phyloP scores from a whole-genome alignment of 2,113 vertebrate genomes.

The Boleophthalmus pectinirostris region DNA sequence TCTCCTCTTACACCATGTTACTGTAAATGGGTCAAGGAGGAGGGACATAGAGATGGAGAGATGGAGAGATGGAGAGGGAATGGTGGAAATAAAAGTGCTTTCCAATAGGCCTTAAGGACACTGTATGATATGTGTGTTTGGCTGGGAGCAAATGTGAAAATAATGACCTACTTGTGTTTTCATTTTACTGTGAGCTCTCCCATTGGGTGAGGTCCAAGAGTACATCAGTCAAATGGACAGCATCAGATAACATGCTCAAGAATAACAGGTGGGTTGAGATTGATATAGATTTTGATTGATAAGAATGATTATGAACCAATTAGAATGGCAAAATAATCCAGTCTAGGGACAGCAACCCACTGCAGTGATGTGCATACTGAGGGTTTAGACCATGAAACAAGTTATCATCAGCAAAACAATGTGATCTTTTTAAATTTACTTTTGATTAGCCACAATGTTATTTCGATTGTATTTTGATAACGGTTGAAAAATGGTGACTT shows the following conservation, averaged over 20 bases:
- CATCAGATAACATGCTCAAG: not conserved
- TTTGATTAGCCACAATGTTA: no score
- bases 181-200: not conserved
- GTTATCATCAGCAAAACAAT: not conserved
- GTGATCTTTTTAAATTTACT: no score
- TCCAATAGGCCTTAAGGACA: slow-evolving; percentile 34
- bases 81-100: slow-evolving; percentile 29
- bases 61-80: slow-evolving; percentile 14
- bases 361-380: not conserved
- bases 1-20: slow-evolving; percentile 33
- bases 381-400: not conserved
- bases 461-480: no score
- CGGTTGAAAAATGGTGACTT: no score
- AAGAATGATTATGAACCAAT: not conserved
- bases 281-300: not conserved
- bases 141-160: slow-evolving; percentile 15
- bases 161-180: slow-evolving; percentile 21
- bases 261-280: not conserved
- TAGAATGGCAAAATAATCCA: not conserved
- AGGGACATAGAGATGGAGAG: slow-evolving; percentile 14
- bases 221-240: not conserved
- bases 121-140: slow-evolving; percentile 38
- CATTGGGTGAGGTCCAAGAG: not conserved
- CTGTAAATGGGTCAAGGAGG: slow-evolving; percentile 66
- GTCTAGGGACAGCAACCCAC: not conserved